Evolutionary conservation across 2,113 vertebrate species (phyloP), one percentile per base, ranked within the genome.

Genomic region (Speoplatyrhinus poulsoni): DNA sequence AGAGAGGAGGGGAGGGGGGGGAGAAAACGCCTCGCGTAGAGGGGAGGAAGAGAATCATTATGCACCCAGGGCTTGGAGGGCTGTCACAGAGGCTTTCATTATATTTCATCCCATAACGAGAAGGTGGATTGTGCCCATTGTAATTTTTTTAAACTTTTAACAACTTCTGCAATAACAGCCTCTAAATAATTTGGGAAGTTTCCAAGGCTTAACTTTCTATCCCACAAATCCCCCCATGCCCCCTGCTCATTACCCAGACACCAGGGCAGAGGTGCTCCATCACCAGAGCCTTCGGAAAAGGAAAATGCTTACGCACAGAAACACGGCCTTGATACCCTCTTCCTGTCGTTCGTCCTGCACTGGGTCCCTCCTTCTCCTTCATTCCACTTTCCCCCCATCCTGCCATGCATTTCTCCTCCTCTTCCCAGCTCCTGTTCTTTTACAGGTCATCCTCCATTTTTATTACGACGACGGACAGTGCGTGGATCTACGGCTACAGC

Each of bases 81-180:
- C 91, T 93, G 92, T 93, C 93, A 93, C 87, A 91, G 90, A 91
- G 89, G 89, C 90, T 92, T 92, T 88, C 91, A 93, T 93, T 92
- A 92, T 92, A 92, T 93, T 93, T 92, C 89, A 92, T 92, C 91
- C 88, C 52, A 77, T 92, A 92, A 91, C 74, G 83, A 90, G 85
- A 90, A 88, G 90, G 89, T 88, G 85, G 88, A 91, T 91, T 89
- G 88, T 92, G 90, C 87, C 92, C 88, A 94, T 91, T 92, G 91
- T 92, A 92, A 92, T 90, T 89, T 88, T 88, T 65, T 69, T 11
- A 46, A 46, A 49, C 19, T 62, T n/a, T 26, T 46, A 17, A 6
- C 57, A 17, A 9, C 13, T 17, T 47, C 16, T 62, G 16, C 58
- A 82, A 80, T 79, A 77, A 85, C 82, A 87, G 88, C 81, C 82